Evolutionary conservation across 1,140 invertebrate genomes (phyloP).

Genomic region (Mycetomoellerius zeteki): DNA sequence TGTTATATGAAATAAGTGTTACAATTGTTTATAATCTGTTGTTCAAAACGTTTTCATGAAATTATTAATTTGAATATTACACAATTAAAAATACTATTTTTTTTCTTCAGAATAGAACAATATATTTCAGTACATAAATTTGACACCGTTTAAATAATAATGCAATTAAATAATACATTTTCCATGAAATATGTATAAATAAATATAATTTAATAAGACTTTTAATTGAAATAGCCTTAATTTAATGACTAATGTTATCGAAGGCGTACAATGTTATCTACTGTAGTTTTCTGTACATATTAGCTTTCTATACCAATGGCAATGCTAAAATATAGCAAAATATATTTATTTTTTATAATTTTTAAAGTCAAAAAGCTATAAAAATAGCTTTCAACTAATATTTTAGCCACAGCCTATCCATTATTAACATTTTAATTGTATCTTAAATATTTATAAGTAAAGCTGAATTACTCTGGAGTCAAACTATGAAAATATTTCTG

Average conservation of each 20-base stretch:
- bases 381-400: conserved; percentile 86
- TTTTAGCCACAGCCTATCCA: conserved; percentile 85
- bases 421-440: conserved; percentile 82
- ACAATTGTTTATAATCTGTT: not conserved
- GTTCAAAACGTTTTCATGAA: not conserved
- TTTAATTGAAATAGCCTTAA: conserved; percentile 38
- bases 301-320: conserved; percentile 69
- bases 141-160: not conserved
- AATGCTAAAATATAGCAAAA: conserved; percentile 86
- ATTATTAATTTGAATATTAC: conserved; percentile 18
- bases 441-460: conserved; percentile 81
- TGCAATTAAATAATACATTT: conserved; percentile 36
- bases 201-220: conserved; percentile 27
- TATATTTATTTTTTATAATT: conserved; percentile 84
- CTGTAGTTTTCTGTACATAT: conserved; percentile 64
- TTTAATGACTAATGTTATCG: conserved; percentile 50
- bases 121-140: conserved; percentile 26
- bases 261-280: conserved; percentile 45
- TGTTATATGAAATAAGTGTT: conserved; percentile 42
- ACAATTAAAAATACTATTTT: conserved; percentile 12
- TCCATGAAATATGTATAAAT: conserved; percentile 25
- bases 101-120: not conserved
- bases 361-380: conserved; percentile 86
- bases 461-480: conserved; percentile 85
- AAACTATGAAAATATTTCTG: conserved; percentile 82